Evolutionary conservation across 2,797 vertebrate species (phyloP).

Genomic region (Siniperca obscura): DNA sequence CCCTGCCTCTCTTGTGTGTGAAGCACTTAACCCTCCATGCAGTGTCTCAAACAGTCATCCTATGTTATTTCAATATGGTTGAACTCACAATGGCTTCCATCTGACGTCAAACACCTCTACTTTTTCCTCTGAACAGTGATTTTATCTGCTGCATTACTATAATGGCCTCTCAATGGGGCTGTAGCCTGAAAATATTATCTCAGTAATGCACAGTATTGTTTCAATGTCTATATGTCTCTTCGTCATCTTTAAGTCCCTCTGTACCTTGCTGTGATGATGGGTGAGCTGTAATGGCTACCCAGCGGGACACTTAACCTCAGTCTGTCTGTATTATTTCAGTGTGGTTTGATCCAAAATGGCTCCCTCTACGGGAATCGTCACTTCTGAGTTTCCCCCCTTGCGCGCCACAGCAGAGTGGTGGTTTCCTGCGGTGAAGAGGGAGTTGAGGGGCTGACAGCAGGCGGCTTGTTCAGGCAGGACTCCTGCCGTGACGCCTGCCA

Average conservation of each 20-base stretch:
- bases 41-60: neutral
- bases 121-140: neutral
- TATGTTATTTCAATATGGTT: constrained; percentile 30
- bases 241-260: constrained; percentile 13
- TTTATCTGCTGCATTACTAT: neutral
- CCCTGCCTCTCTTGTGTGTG: neutral
- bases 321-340: constrained; percentile 34
- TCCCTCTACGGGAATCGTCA: constrained; percentile 16
- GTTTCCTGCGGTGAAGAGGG: constrained; percentile 55
- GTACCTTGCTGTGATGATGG: constrained; percentile 26
- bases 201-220: constrained; percentile 31
- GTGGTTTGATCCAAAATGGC: constrained; percentile 62
- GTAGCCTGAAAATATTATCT: constrained; percentile 41
- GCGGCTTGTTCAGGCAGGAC: constrained; percentile 70
- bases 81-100: constrained; percentile 30
- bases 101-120: neutral
- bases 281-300: constrained; percentile 27
- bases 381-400: neutral
- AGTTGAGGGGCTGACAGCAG: constrained; percentile 50
- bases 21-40: constrained; percentile 33
- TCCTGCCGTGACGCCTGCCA: constrained; percentile 57
- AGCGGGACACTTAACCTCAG: constrained; percentile 45
- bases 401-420: constrained; percentile 9
- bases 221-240: constrained; percentile 6
- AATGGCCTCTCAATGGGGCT: neutral